Percentiles rank a stretch among this genome's conserved stretches.
These are phyloP conservation scores for Otolemur crassicaudatus DNA, from an alignment of 2,797 vertebrate genomes.

Conservation along the genomic window DNA sequence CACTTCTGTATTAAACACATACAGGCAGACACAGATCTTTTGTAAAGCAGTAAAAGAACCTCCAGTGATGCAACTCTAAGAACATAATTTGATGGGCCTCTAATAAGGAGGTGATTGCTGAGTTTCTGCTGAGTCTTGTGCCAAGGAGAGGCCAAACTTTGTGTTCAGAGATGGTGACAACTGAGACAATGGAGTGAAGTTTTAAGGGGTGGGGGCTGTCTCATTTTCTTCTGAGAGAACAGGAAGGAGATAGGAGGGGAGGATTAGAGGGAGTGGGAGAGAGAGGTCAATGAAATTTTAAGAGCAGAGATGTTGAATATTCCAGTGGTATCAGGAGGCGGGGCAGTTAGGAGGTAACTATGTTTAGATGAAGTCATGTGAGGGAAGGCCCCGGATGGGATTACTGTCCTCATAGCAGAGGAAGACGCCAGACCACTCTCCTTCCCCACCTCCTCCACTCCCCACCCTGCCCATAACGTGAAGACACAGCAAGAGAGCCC, in stretches of 20 bases:
- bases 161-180: background rate
- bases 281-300: background rate
- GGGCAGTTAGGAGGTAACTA: background rate
- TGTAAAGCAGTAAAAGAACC: background rate
- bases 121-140: background rate
- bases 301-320: background rate
- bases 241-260: background rate
- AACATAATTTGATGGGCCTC: background rate
- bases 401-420: background rate
- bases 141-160: background rate
- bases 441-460: too few relatives aligned
- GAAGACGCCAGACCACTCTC: background rate
- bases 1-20: background rate
- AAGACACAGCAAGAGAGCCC: background rate
- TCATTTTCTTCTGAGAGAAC: background rate
- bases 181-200: background rate
- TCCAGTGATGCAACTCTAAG: background rate
- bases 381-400: background rate
- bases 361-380: background rate
- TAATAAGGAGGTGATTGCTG: background rate
- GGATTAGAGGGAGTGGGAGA: background rate
- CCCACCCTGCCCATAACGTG: background rate
- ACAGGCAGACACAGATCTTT: background rate
- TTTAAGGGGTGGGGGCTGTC: background rate
- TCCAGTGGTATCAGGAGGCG: background rate